phyloP scores from a whole-genome alignment of 2,113 vertebrate genomes.

The Bubalus kerabau region DNA sequence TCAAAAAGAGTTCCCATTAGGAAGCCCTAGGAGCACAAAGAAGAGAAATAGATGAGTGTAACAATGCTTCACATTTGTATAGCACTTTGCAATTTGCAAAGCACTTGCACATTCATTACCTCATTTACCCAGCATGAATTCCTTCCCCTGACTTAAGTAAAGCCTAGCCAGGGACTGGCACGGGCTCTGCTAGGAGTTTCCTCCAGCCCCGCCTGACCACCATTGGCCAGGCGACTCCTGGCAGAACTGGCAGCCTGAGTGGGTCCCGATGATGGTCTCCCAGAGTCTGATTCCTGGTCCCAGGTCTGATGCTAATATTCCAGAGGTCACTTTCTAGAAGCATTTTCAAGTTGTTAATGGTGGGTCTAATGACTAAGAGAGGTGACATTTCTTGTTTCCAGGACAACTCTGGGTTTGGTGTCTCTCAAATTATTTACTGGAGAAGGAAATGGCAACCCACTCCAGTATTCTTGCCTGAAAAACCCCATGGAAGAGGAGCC shows the following conservation, averaged over 20 bases:
- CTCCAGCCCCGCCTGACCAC: not conserved
- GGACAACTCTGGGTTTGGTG: not conserved
- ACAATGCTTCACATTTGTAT: conserved; percentile 56
- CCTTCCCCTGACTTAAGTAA: conserved; percentile 62
- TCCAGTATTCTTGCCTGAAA: not conserved
- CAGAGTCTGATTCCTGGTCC: not conserved
- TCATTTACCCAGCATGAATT: conserved; percentile 67
- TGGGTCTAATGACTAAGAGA: not conserved
- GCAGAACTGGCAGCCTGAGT: not conserved
- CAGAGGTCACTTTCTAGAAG: not conserved
- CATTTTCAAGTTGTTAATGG: not conserved
- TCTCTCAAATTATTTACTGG: not conserved
- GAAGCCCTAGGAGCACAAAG: conserved; percentile 52
- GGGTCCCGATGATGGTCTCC: not conserved
- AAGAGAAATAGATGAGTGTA: conserved; percentile 56
- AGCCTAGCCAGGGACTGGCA: conserved; percentile 50
- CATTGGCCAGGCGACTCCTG: not conserved
- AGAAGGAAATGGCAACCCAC: not conserved
- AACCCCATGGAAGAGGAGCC: not conserved
- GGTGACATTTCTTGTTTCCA: not conserved
- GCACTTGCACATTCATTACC: conserved; percentile 65
- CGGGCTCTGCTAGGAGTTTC: not conserved
- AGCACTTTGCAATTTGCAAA: conserved; percentile 63
- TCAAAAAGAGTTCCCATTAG: conserved; percentile 40
- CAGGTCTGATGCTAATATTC: not conserved